Evolutionary conservation across 92 coral and sea anemone genomes (phyloP), one percentile per base, ranked within the genome.

Genomic region (Actinernus sp.): DNA sequence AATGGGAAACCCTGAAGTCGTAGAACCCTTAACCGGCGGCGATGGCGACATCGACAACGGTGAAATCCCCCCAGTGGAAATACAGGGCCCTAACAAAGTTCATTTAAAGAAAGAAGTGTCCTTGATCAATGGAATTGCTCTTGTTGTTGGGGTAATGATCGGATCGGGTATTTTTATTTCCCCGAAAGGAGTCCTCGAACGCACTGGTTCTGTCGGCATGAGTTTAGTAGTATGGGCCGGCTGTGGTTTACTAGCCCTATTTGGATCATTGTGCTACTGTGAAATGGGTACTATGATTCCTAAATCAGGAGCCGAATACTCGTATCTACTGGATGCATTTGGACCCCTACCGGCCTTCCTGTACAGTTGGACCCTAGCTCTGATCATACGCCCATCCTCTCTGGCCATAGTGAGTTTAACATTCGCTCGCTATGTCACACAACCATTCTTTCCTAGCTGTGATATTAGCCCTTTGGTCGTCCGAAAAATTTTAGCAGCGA

Each of bases 261-360:
- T 89, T 41, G 99, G 99, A 11, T 92, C 99, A 0, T 79, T 95
- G 37, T 88, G 97, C 50, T 95, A 91, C 73, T 92, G 97, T 59
- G 99, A 95, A 57, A 77, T 95, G 85, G 99, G 99, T 10, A 95
- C 99, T 0, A 91, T 95, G 99, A 95, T 95, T 41, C 97, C 97
- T 0, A 86, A 62, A 51, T 95, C 99, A n/a, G 99, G 99, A 7
- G 99, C 95, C 0, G 99, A 95, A 23, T 91, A 95, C 44, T 82
- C 97, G 4, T 95, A 95, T 63, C 81, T 95, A 9, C 55, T 71
- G 28, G 95, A 95, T 54, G 89, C 99, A 8, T 95, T 91, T 66
- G 99, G 99, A 13, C 78, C 99, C 8, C 75, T 95, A 4, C 99
- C 99, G 3, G 97, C 92, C 12, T 95, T 95, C 59, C 92, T 95